Evolutionary conservation across 2,888 invertebrate genomes (phyloP).

Genomic region (Nemoura dubitans): DNA sequence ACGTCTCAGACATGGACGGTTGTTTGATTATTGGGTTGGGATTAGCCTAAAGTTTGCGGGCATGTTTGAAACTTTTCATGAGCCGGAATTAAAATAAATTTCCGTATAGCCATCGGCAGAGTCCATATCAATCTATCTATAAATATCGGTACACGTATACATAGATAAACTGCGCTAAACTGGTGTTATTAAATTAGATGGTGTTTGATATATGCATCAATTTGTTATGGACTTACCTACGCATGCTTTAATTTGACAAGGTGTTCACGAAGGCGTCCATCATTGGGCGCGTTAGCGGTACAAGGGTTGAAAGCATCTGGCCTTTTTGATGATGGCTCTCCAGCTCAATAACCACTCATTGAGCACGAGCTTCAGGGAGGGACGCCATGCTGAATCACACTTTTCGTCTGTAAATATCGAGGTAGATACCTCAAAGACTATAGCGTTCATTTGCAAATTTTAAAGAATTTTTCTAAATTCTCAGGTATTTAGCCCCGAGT

Average conservation of each 20-base stretch:
- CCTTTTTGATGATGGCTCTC: not conserved
- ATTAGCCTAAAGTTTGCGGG: constrained; percentile 23
- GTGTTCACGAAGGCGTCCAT: constrained; percentile 26
- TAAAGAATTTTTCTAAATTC: not conserved
- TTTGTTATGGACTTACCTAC: not conserved
- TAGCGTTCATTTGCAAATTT: not conserved
- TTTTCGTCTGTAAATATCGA: not conserved
- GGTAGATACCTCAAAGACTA: not conserved
- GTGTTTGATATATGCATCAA: constrained; percentile 29
- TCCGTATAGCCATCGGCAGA: not conserved
- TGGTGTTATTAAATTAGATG: constrained; percentile 36
- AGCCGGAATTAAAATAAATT: not conserved
- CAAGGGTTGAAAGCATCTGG: constrained; percentile 34
- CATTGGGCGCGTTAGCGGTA: not conserved
- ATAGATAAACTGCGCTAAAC: not conserved
- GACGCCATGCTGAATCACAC: not conserved
- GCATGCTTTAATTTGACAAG: constrained; percentile 44
- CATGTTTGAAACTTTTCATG: constrained; percentile 7
- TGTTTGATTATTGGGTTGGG: constrained; percentile 7
- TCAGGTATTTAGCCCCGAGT: not conserved
- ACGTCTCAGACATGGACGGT: not conserved
- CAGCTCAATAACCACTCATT: not conserved
- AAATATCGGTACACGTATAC: not conserved
- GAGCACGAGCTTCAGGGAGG: not conserved
- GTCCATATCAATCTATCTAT: not conserved